Percentiles rank a stretch among this genome's conserved stretches.
These are phyloP conservation scores for Propithecus coquereli DNA, from an alignment of 2,113 vertebrate genomes.

Conservation along the genomic window DNA sequence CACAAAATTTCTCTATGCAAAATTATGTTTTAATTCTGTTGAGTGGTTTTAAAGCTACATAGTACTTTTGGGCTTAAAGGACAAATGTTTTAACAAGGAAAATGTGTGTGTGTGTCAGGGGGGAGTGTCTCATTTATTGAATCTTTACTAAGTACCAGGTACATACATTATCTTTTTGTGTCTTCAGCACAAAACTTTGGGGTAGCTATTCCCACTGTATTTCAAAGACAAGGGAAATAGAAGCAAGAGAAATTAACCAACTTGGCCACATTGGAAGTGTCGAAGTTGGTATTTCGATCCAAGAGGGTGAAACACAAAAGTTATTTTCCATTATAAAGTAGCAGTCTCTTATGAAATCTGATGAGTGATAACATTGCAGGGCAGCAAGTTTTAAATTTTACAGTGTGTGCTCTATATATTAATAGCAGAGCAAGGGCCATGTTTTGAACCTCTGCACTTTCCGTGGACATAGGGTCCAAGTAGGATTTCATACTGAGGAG, in stretches of 20 bases:
- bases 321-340: not conserved
- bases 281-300: not conserved
- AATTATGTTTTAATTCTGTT: constrained; percentile 19
- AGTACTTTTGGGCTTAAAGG: not conserved
- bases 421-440: not conserved
- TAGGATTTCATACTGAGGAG: not conserved
- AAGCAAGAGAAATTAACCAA: not conserved
- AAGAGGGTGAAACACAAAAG: not conserved
- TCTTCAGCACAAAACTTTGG: not conserved
- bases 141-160: not conserved
- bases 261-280: too few relatives aligned
- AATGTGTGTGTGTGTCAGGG: not conserved
- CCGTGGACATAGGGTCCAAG: not conserved
- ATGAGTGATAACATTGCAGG: not conserved
- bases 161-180: not conserved
- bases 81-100: not conserved
- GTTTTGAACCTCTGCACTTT: not conserved
- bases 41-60: constrained; percentile 2
- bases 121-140: not conserved
- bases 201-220: not conserved
- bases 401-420: not conserved
- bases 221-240: not conserved
- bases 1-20: not conserved
- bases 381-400: not conserved
- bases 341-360: not conserved